These are phyloP conservation scores for Garra rufa DNA, from an alignment of 2,113 vertebrate genomes.

Conservation along the genomic window DNA sequence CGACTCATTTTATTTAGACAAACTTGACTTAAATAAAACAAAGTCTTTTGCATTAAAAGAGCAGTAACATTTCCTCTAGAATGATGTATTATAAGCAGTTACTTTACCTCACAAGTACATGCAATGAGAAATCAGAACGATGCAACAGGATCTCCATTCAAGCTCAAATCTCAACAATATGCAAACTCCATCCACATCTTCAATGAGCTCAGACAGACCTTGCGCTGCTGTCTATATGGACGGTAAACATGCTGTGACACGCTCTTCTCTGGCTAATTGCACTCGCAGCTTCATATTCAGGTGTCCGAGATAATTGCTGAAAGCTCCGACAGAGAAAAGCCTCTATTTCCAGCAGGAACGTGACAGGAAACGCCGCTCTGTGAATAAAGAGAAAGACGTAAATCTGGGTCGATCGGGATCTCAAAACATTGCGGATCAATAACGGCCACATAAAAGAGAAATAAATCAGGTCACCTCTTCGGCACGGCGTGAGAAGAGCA, in stretches of 20 bases:
- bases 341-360: background rate
- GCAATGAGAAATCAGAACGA: background rate
- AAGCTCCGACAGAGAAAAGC: background rate
- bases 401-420: conserved; percentile 39
- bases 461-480: conserved; percentile 25
- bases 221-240: background rate
- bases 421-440: conserved; percentile 46
- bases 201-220: background rate
- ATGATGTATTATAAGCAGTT: background rate
- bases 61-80: background rate
- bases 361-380: background rate
- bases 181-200: background rate
- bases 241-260: background rate
- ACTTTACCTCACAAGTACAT: background rate
- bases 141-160: background rate
- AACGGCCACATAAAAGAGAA: conserved; percentile 39
- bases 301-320: conserved; percentile 13
- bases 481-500: background rate
- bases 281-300: background rate
- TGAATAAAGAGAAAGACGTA: conserved; percentile 24
- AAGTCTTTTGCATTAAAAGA: background rate
- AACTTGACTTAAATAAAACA: background rate
- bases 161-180: background rate
- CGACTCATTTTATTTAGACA: no score
- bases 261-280: background rate